phyloP scores from a whole-genome alignment of 2,888 invertebrate genomes.

The Tigriopus californicus region DNA sequence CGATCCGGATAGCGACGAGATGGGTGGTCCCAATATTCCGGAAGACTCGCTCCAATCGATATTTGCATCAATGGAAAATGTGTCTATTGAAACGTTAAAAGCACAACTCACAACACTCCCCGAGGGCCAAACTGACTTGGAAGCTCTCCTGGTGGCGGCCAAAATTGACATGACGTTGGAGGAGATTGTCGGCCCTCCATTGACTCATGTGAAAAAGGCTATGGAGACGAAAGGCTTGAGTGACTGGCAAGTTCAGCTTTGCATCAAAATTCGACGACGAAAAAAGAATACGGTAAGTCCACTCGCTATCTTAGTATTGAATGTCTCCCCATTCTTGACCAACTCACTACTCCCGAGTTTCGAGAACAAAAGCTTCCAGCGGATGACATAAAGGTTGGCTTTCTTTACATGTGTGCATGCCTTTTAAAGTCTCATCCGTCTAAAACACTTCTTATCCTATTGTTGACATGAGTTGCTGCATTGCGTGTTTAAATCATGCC shows the following conservation, averaged over 20 bases:
- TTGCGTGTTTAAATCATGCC: too few relatives aligned
- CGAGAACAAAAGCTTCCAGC: too few relatives aligned
- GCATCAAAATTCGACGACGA: constrained; percentile 8
- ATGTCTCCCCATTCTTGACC: too few relatives aligned
- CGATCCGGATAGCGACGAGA: not conserved
- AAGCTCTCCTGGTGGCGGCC: constrained; percentile 2
- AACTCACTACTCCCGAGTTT: too few relatives aligned
- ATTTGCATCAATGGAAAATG: not conserved
- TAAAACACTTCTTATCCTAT: too few relatives aligned
- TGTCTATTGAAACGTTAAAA: constrained; percentile 1
- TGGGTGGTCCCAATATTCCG: not conserved
- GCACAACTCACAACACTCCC: constrained; percentile 1
- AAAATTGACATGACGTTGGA: constrained; percentile 8
- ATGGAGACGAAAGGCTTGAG: not conserved
- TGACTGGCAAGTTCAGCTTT: constrained; percentile 9
- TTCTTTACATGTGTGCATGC: too few relatives aligned
- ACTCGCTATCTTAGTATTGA: too few relatives aligned
- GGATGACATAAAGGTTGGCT: too few relatives aligned
- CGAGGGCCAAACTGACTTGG: constrained; percentile 5
- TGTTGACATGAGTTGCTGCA: too few relatives aligned
- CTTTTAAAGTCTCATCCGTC: too few relatives aligned
- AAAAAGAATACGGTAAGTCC: constrained; percentile 13
- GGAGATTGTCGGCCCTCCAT: constrained; percentile 6
- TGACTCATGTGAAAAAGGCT: constrained; percentile 5
- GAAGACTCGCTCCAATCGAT: not conserved